Evolutionary conservation across 2,888 invertebrate species (phyloP), one percentile per base, ranked within the genome.

Genomic region (Pristionchus arcanus): DNA sequence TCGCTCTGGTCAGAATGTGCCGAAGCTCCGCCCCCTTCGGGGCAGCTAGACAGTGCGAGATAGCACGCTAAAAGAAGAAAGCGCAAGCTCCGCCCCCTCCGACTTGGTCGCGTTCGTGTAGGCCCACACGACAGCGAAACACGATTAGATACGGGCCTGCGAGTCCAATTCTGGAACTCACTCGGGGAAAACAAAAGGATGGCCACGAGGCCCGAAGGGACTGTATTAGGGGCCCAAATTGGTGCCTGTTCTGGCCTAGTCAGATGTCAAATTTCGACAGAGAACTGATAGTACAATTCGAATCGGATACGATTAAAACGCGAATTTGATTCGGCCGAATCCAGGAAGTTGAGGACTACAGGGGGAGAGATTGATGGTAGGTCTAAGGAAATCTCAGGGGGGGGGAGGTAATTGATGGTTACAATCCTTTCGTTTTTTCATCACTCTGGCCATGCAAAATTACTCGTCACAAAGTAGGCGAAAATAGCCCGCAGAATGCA

Each of bases 81-180:
- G 63, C 7, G 63, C 7, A 11, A 42, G 34, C 74, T 37, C 74
- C 74, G 74, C 74, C 74, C 74, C 15, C 37, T 74, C 28, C 34
- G 71, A 71, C n/a, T n/a, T 66, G 59, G 59, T 63, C 63, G n/a
- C 25, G 63, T 63, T 63, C 63, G 63, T 13, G 9, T n/a, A 25
- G 63, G n/a, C 63, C 63, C n/a, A n/a, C n/a, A n/a, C n/a, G 55
- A 21, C 55, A 2, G 4, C 1, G 55, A 7, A 71, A 71, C 68
- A 31, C 34, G 68, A 71, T 71, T 71, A 71, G 68, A 71, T 71
- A 71, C 68, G 68, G 68, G 31, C 34, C 68, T 28, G 68, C 63
- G 63, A 63, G 68, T 71, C 68, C 68, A 15, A 71, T 71, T 71
- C 68, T 71, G 68, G 68, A 71, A 71, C 68, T 31, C 31, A 21